phyloP scores from a whole-genome alignment of 2,113 vertebrate genomes.

The Tachuris rubrigastra region DNA sequence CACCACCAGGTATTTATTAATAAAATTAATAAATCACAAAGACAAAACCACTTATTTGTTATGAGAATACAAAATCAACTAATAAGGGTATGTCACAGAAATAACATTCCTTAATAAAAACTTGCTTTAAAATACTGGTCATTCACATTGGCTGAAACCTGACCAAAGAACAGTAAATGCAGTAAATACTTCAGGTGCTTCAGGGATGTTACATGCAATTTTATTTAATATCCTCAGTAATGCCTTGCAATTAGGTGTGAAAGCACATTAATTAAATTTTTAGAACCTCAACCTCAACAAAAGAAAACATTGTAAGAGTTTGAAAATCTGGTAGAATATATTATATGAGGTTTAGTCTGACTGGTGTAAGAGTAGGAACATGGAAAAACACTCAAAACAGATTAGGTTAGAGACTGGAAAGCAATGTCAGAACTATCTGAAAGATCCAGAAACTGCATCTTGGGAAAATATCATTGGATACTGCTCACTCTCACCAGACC shows the following conservation, averaged over 20 bases:
- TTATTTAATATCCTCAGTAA: not conserved
- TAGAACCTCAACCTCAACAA: not conserved
- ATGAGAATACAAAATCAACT: not conserved
- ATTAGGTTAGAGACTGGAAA: not conserved
- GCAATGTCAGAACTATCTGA: not conserved
- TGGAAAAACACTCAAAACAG: not conserved
- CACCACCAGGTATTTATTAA: not conserved
- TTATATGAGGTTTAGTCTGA: not conserved
- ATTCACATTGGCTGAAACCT: not conserved
- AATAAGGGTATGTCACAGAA: not conserved
- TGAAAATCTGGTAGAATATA: not conserved
- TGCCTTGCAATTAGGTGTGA: not conserved
- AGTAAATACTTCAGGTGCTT: not conserved
- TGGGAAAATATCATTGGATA: not conserved
- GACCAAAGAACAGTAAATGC: not conserved
- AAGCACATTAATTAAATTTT: not conserved
- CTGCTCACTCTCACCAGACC: not conserved
- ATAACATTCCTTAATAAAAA: not conserved
- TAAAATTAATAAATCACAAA: not conserved
- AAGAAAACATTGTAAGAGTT: not conserved
- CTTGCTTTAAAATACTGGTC: not conserved
- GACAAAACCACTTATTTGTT: not conserved
- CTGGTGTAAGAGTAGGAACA: not conserved
- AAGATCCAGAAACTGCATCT: not conserved
- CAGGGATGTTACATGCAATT: not conserved